Percentiles rank a stretch among this genome's conserved stretches.
phyloP scores from a whole-genome alignment of 2,113 vertebrate genomes.

The Centropus bengalensis region DNA sequence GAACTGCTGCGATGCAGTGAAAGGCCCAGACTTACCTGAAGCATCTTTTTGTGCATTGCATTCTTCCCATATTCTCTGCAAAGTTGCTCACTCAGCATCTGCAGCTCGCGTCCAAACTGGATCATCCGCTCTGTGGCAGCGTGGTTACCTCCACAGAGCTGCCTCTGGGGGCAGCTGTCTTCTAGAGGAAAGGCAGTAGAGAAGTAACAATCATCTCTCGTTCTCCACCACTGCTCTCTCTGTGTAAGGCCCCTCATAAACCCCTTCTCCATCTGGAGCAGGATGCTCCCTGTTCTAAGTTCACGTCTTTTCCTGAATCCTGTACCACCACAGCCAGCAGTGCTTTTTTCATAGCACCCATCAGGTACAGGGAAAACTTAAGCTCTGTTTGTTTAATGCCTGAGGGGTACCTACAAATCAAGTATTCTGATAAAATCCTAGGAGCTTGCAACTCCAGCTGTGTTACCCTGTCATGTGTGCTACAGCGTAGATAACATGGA shows the following conservation, averaged over 20 bases:
- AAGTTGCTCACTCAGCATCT: slow-evolving; percentile 92
- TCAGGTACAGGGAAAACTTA: neutral
- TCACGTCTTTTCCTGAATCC: neutral
- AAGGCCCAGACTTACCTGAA: slow-evolving; percentile 78
- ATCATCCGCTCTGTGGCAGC: slow-evolving; percentile 97
- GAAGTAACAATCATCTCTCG: neutral
- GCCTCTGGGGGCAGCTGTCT: slow-evolving; percentile 85
- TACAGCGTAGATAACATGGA: rapidly evolving
- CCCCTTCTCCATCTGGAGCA: neutral
- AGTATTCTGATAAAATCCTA: neutral
- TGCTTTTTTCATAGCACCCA: neutral
- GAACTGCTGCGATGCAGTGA: neutral
- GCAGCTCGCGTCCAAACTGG: slow-evolving; percentile 96
- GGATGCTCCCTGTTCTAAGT: neutral
- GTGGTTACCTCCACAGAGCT: slow-evolving; percentile 94
- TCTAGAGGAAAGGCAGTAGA: slow-evolving; percentile 72
- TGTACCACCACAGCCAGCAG: neutral
- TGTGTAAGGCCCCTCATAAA: neutral
- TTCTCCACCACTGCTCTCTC: neutral
- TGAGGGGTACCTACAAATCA: neutral
- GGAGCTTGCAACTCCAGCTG: neutral
- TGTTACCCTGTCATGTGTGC: neutral
- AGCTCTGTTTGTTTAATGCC: neutral
- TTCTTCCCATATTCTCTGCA: slow-evolving; percentile 95
- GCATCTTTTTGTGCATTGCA: slow-evolving; percentile 88